phyloP scores from a whole-genome alignment of 2,888 invertebrate genomes.

The Drosophila barbarae region DNA sequence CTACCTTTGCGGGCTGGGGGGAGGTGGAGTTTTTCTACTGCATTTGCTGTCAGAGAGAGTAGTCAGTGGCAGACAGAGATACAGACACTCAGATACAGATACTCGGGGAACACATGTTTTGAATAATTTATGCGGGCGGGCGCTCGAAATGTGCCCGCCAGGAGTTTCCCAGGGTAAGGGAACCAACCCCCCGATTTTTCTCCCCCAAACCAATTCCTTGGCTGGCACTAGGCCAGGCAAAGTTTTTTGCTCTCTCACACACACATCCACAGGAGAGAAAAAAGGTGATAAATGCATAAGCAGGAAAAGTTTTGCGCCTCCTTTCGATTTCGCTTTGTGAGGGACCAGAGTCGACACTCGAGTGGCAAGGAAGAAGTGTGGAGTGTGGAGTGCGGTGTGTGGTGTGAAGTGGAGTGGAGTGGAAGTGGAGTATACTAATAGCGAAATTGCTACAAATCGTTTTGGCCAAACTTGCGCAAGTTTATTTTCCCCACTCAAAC shows the following conservation, averaged over 20 bases:
- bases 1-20: slow-evolving; percentile 43
- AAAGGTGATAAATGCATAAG: slow-evolving; percentile 76
- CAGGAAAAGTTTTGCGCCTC: slow-evolving; percentile 65
- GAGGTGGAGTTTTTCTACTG: slow-evolving; percentile 52
- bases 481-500: slow-evolving; percentile 57
- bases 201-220: slow-evolving; percentile 31
- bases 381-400: background rate
- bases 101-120: slow-evolving; percentile 76
- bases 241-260: slow-evolving; percentile 53
- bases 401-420: slow-evolving; percentile 6
- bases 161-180: slow-evolving; percentile 53
- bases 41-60: slow-evolving; percentile 48
- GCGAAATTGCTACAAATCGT: slow-evolving; percentile 76
- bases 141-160: slow-evolving; percentile 69
- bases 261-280: slow-evolving; percentile 23
- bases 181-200: background rate
- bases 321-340: slow-evolving; percentile 48
- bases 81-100: slow-evolving; percentile 45
- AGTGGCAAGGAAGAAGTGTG: slow-evolving; percentile 5
- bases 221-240: slow-evolving; percentile 65
- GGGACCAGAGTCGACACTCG: slow-evolving; percentile 4
- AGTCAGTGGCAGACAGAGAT: slow-evolving; percentile 45
- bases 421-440: slow-evolving; percentile 57
- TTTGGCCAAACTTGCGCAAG: slow-evolving; percentile 73
- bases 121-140: slow-evolving; percentile 77